A percentile compares a stretch with the other conserved stretches of the same genome.
These are phyloP conservation scores for Acanthosepion lycidas DNA, from an alignment of 2,888 invertebrate genomes.

Conservation along the genomic window DNA sequence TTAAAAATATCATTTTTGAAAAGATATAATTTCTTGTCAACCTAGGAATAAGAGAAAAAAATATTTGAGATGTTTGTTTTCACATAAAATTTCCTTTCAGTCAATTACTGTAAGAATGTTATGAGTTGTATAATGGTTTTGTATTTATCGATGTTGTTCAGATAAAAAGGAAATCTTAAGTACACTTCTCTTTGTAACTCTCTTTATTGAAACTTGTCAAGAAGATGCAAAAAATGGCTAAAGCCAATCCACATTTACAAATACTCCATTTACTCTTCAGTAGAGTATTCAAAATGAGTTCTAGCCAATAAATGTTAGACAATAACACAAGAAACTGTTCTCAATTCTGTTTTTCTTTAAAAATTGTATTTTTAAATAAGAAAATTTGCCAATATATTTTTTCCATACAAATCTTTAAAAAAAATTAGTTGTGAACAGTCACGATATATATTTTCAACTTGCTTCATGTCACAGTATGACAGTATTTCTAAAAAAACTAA, in stretches of 20 bases:
- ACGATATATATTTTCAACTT: not conserved
- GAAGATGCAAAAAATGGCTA: not conserved
- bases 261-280: constrained; percentile 8
- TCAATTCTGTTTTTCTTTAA: not conserved
- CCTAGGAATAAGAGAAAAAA: no score
- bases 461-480: not conserved
- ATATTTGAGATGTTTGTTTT: no score
- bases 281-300: not conserved
- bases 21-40: no score
- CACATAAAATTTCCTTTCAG: not conserved
- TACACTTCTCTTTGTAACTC: not conserved
- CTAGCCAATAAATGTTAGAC: not conserved
- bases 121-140: not conserved
- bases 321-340: not conserved
- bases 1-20: no score
- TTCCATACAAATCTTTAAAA: not conserved
- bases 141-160: not conserved
- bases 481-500: not conserved
- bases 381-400: constrained; percentile 7
- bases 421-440: not conserved
- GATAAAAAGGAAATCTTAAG: not conserved
- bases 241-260: not conserved
- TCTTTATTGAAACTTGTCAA: not conserved
- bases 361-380: not conserved
- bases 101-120: not conserved